phyloP scores from a whole-genome alignment of 2,888 invertebrate species.

The Sericinus montela region DNA sequence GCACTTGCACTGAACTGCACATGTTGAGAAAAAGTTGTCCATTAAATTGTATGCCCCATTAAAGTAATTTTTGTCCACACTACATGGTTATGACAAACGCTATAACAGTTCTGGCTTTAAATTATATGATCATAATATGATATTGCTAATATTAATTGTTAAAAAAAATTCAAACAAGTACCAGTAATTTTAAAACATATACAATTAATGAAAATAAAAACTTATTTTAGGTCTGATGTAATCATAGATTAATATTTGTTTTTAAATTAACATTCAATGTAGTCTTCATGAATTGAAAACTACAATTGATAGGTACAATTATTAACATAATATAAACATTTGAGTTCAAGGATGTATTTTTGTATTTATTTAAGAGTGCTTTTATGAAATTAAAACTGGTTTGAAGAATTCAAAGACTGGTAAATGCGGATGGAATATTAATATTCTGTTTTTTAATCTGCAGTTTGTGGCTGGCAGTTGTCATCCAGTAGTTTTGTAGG shows the following conservation, averaged over 20 bases:
- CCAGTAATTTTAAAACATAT: slow-evolving; percentile 2
- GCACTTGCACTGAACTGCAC: slow-evolving; percentile 9
- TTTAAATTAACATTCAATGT: slow-evolving; percentile 12
- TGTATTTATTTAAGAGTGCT: not conserved
- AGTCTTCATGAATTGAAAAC: slow-evolving; percentile 17
- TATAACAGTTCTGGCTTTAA: not conserved
- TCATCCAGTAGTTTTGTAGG: slow-evolving; percentile 71
- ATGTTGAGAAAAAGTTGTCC: not conserved
- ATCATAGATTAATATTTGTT: not conserved
- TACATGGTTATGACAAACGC: not conserved
- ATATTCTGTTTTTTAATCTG: not conserved
- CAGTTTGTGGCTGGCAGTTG: slow-evolving; percentile 26
- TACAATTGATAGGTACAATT: slow-evolving; percentile 13
- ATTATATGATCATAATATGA: not conserved
- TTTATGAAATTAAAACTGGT: not conserved
- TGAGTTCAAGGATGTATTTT: not conserved
- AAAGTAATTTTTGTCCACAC: not conserved
- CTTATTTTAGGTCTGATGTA: slow-evolving; percentile 6
- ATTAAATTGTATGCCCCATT: slow-evolving; percentile 16
- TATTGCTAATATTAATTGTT: not conserved
- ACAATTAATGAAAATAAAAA: not conserved
- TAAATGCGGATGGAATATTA: too few relatives aligned
- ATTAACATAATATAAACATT: not conserved
- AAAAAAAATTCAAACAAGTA: not conserved
- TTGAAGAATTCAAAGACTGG: not conserved